Conservation (phyloP, 2,888 invertebrate species). For the Mylabris sibirica region DNA sequence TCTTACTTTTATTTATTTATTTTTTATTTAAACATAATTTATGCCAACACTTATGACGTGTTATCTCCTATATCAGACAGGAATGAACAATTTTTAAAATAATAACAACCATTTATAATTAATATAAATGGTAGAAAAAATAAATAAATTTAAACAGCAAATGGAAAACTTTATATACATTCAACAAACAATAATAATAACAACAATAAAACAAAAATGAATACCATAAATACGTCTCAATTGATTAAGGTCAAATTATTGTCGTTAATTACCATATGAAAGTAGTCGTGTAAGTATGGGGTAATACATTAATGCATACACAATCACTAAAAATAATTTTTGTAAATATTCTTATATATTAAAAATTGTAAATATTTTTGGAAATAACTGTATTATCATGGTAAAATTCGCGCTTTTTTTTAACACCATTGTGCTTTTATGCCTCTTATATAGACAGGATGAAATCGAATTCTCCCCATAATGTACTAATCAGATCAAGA, state of each 20-base stretch:
- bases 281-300: neutral
- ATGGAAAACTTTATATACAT: slow-evolving; percentile 9
- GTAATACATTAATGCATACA: neutral
- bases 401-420: too few species aligned
- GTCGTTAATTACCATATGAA: slow-evolving; percentile 12
- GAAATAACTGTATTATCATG: too few species aligned
- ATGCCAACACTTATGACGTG: neutral
- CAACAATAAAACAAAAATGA: neutral
- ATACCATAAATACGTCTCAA: slow-evolving; percentile 8
- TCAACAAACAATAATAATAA: neutral
- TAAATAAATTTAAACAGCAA: neutral
- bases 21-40: neutral
- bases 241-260: slow-evolving; percentile 11
- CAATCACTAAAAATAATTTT: neutral
- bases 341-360: neutral
- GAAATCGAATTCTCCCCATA: neutral
- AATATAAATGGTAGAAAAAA: neutral
- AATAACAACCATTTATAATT: neutral
- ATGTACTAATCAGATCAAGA: neutral
- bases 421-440: neutral
- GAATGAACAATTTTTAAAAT: neutral
- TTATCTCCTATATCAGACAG: neutral
- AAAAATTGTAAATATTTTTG: neutral
- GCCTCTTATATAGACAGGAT: neutral
- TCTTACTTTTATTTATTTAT: neutral